Evolutionary conservation across 2,797 vertebrate genomes (phyloP), one percentile per base, ranked within the genome.

Genomic region (Malurus splendens): DNA sequence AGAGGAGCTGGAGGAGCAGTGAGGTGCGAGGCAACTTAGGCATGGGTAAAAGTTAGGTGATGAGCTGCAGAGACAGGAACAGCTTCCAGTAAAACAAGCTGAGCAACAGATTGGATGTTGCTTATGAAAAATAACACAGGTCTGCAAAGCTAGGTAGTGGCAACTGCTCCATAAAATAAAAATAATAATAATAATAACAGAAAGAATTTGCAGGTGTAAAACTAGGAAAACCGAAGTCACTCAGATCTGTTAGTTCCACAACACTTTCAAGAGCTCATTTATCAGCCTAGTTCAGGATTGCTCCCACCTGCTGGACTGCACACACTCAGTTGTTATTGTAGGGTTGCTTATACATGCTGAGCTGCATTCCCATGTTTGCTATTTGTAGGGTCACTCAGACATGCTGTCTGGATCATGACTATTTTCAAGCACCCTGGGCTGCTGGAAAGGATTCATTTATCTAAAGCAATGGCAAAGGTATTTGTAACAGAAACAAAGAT

Each of bases 391-490:
- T 95, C 91, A 73, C 90, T 90, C 92, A 76, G 86, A 93, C 71
- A 87, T 39, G 78, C 87, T 93, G 87, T 41, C 92, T 95, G 77
- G 92, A 94, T 95, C 91, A 91, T 72, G 71, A 87, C 79, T 93
- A 81, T 93, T 94, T 92, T 83, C 93, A 90, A 90, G 85, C 71
- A 94, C 86, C 59, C 90, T 91, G 71, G 89, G 90, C 82, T 27
- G 68, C 91, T 90, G 87, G 52, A 95, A 93, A 93, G 86, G 78
- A 91, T 86, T 94, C 67, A 80, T 93, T 95, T 95, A 92, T 89
- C 83, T 56, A 84, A 76, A 94, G 78, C 81, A 95, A 91, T 54
- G 91, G 86, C 77, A 77, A 86, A 89, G 80, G 67, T 76, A 67
- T 83, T 94, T 90, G 68, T 87, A 57, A 75, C 87, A 82, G 79